Evolutionary conservation across 2,888 invertebrate species (phyloP), one percentile per base, ranked within the genome.

Genomic region (Oscheius myriophilus): DNA sequence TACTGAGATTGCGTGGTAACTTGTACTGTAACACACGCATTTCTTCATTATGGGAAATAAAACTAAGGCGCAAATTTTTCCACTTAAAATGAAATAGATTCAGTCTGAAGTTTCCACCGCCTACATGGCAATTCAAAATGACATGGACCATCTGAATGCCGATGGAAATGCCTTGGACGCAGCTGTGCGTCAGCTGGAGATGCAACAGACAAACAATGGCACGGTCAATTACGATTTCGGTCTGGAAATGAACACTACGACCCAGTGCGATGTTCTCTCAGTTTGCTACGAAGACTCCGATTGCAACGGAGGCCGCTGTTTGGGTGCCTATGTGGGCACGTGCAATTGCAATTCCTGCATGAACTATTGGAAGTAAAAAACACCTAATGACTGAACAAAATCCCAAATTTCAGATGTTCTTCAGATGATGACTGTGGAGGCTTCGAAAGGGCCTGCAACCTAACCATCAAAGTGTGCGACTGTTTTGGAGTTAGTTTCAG

Each of bases 311-410:
- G 67, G 67, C 41, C 18, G 21, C 12, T 67, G 67, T 41, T 4
- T 26, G 3, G 67, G 67, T 9, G 41, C 51, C 33, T 59, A 52
- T 26, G 26, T 67, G 4, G 67, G 53, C n/a, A 65, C 65, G 7
- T 65, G 65, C 55, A 65, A 65, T 25, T 65, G 65, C 55, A 65
- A 65, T 41, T 45, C 55, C 45, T 65, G 65, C 21, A n/a, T 65
- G 18, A 65, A 65, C 49, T 65, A 42, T 23, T 65, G 65, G 65
- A 39, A 46, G 53, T 53, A 53, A 3, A 4, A 4, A 23, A 18
- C 1, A 6, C n/a, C n/a, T n/a, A n/a, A n/a, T n/a, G n/a, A n/a
- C n/a, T 9, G 21, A 49, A 49, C 11, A 11, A 33, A 33, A n/a
- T n/a, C 16, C 45, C 45, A 43, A 43, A 12, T 23, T 53, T 14